A percentile compares a stretch with the other conserved stretches of the same genome.
Conservation (phyloP, 2,797 vertebrate genomes). For the Gambusia yucatana region DNA sequence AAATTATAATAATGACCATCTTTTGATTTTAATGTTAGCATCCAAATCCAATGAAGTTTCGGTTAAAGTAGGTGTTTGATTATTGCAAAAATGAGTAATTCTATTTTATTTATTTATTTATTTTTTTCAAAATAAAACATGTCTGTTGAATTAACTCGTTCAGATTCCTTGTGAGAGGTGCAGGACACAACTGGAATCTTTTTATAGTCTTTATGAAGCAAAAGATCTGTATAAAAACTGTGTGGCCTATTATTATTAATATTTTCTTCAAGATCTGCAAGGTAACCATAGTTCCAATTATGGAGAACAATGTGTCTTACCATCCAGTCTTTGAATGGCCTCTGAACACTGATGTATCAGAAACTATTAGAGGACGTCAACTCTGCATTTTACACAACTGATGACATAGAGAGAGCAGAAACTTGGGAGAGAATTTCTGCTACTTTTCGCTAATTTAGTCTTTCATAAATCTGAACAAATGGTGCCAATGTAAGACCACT, state of each 20-base stretch:
- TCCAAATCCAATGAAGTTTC: not conserved
- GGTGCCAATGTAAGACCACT: not conserved
- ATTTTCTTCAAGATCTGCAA: not conserved
- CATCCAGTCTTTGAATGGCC: not conserved
- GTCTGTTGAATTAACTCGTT: not conserved
- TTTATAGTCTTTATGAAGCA: not conserved
- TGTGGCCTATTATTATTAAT: not conserved
- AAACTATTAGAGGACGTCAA: not conserved
- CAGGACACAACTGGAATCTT: not conserved
- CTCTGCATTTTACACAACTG: not conserved
- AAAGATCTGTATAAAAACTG: not conserved
- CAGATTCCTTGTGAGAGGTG: not conserved
- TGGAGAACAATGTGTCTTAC: not conserved
- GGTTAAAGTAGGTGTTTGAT: conserved; percentile 35
- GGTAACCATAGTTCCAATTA: not conserved
- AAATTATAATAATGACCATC: not conserved
- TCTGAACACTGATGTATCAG: not conserved
- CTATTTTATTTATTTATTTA: not conserved
- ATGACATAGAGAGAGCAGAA: not conserved
- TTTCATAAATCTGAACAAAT: not conserved
- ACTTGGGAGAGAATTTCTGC: not conserved
- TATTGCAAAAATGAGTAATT: not conserved
- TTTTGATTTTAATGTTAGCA: not conserved
- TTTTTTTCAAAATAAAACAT: not conserved
- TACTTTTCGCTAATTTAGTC: not conserved